Percentiles rank a stretch among this genome's conserved stretches.
Conservation (phyloP, 2,888 invertebrate species). For the Rhingia campestris region DNA sequence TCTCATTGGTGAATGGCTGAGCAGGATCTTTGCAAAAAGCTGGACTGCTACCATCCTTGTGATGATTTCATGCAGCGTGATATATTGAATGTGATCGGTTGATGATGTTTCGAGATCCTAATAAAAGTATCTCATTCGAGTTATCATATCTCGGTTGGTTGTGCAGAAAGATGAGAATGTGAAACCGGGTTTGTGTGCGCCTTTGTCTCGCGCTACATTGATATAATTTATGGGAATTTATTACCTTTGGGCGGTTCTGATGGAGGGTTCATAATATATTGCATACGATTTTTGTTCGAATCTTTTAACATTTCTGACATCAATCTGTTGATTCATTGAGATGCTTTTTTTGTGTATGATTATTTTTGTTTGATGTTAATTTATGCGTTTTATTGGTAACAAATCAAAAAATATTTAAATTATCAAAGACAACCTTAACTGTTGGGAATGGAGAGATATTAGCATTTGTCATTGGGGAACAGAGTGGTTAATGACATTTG, state of each 20-base stretch:
- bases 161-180: slow-evolving; percentile 34
- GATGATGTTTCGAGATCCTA: slow-evolving; percentile 68
- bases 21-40: slow-evolving; percentile 27
- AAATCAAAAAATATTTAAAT: slow-evolving; percentile 46
- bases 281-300: slow-evolving; percentile 18
- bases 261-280: slow-evolving; percentile 48
- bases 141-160: slow-evolving; percentile 5
- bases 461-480: slow-evolving; percentile 47
- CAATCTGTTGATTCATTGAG: slow-evolving; percentile 60
- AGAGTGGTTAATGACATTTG: slow-evolving; percentile 39
- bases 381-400: slow-evolving; percentile 43
- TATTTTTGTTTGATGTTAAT: slow-evolving; percentile 30
- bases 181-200: slow-evolving; percentile 48
- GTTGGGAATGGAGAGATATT: slow-evolving; percentile 16
- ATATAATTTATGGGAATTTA: slow-evolving; percentile 67
- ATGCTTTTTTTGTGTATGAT: not conserved
- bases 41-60: slow-evolving; percentile 11
- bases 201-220: slow-evolving; percentile 37
- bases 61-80: slow-evolving; percentile 73
- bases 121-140: slow-evolving; percentile 58
- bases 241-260: slow-evolving; percentile 58
- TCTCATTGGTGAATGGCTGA: slow-evolving; percentile 21
- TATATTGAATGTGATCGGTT: slow-evolving; percentile 65
- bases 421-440: not conserved
- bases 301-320: slow-evolving; percentile 59